Evolutionary conservation across 2,113 vertebrate genomes (phyloP), one percentile per base, ranked within the genome.

Genomic region (Potamarius usumacintae): DNA sequence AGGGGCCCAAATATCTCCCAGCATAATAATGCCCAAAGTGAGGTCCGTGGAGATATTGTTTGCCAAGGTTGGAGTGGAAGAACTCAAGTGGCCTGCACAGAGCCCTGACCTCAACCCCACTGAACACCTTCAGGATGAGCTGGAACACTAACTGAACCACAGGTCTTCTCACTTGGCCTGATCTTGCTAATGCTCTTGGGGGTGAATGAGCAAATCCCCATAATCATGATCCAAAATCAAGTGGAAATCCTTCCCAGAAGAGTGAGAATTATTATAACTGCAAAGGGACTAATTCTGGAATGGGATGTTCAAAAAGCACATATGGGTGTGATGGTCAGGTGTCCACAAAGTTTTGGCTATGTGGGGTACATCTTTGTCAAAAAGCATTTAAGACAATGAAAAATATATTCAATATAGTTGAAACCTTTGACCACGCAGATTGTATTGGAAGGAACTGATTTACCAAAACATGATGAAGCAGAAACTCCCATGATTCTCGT

Each of bases 401-500:
- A 11, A 34, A 58, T 20, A 34, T 30, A 20, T 34, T 60, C 27
- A 62, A 7, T 81, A 30, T 30, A 30, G 52, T 80, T 27, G n/a
- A n/a, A 27, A n/a, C 2, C 4, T 10, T 57, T 17, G 17, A 53
- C 1, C 7, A 76, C 22, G 34, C 5, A 34, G 27, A 57, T 62
- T 78, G 11, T n/a, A 27, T 17, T 25, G 11, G 30, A 74, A 69
- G 17, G 4, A 25, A 22, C 55, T 74, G 25, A 83, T 72, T 91
- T 88, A 91, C 91, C 88, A 91, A 1, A 30, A 83, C 15, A 55
- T 91, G 91, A 82, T 91, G 91, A 83, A 91, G 58, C 86, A 91
- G 82, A 86, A 91, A 91, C 87, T 91, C 91, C 91, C 88, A 90
- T 55, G 91, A 91, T 65, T 85, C 85, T 87, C 81, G 87, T 62